Evolutionary conservation across 2,797 vertebrate genomes (phyloP).

Genomic region (Acanthiza pusilla): DNA sequence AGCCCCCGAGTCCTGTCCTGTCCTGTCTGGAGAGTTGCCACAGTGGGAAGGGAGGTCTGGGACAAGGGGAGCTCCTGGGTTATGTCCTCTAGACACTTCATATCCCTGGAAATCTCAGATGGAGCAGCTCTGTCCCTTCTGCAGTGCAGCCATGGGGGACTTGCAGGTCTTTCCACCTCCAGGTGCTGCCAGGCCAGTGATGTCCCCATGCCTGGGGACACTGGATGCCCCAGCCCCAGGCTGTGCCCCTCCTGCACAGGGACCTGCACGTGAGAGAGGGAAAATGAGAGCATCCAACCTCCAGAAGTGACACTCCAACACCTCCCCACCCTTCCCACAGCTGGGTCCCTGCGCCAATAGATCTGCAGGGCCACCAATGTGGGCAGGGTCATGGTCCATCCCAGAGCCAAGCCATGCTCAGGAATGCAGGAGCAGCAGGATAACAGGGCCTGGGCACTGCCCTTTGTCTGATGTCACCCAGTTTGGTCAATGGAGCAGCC

Average conservation of each 20-base stretch:
- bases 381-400: background rate
- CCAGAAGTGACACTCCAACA: background rate
- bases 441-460: background rate
- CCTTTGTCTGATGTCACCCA: background rate
- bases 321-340: background rate
- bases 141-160: no score
- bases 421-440: background rate
- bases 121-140: background rate
- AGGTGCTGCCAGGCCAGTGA: accelerated
- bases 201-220: background rate
- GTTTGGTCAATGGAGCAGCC: background rate
- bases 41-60: accelerated
- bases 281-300: background rate
- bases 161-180: background rate
- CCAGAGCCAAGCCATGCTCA: background rate
- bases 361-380: background rate
- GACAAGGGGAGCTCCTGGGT: background rate
- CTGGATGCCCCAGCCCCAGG: background rate
- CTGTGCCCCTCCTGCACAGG: background rate
- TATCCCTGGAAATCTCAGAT: background rate
- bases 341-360: background rate
- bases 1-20: no score
- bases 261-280: background rate
- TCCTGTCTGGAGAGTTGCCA: accelerated
- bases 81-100: background rate